Base-by-base conservation (phyloP, 2,888 invertebrate species). In the Hirudinaria manillensis region DNA sequence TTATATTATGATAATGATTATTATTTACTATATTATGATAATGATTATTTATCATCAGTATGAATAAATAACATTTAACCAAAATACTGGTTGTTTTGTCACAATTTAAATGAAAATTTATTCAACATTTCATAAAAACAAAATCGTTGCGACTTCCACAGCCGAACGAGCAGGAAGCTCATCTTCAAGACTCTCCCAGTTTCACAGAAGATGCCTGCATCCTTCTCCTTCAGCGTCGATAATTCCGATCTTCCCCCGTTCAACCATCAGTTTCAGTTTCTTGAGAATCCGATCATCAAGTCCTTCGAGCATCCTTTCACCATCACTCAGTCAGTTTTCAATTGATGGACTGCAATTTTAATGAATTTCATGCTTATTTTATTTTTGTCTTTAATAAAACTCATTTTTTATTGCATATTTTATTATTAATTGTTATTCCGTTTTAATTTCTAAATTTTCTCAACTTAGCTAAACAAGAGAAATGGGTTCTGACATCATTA, bases 241-340 rank as follows among this genome's bases (percentile, higher is more conserved):
- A 19, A 24, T 21, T 24, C 29, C 27, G 36, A 67, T 2, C 16
- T 66, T 1, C 36, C 24, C 16, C 66, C 65, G 27, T n/a, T 67
- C 45, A 65, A 45, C 7, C 36, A 65, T 29, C 29, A 19, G n/a
- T 74, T 74, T 45, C 16, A 32, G 10, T 74, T 66, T 38, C 36
- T 74, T 3, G 66, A 65, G 27, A 51, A 74, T 24, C 74, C 74
- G 4, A 16, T 27, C 24, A 65, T 74, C 24, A 45, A 29, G 10
- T 24, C 36, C 1, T 38, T 66, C 1, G 74, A 74, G 36, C 74
- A 61, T 0, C 32, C 27, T 21, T 45, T 66, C 45, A 66, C 74
- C 38, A 45, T 74, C 1, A 45, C 45, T 34, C 21, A 38, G 71
- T 36, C 7, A 38, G 71, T 27, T 27, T 21, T 27, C 53, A 16